These are phyloP conservation scores for Agonopterix heracliana DNA, from an alignment of 2,888 invertebrate species.

Conservation along the genomic window DNA sequence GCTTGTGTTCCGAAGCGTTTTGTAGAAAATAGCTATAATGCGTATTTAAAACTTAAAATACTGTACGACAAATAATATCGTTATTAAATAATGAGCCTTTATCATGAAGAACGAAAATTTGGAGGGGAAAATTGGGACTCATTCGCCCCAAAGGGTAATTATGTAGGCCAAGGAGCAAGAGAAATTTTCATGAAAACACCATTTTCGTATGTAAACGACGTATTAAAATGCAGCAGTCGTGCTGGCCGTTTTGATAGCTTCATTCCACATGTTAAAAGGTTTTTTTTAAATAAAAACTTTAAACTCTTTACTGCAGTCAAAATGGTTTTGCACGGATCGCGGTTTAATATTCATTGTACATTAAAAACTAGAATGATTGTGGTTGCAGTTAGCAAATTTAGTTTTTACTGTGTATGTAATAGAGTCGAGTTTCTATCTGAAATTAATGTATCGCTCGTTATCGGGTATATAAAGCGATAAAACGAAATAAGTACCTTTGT, in stretches of 20 bases:
- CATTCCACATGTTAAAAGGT: not conserved
- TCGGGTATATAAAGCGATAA: too few species aligned
- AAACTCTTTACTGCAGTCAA: not conserved
- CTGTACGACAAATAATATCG: not conserved
- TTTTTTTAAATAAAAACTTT: conserved; percentile 1
- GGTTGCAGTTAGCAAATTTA: too few species aligned
- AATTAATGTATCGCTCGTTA: too few species aligned
- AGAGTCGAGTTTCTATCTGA: too few species aligned
- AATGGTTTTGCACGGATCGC: not conserved
- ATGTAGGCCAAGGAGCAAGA: not conserved
- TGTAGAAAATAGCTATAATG: not conserved
- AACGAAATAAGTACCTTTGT: too few species aligned
- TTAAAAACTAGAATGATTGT: too few species aligned
- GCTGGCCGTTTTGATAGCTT: not conserved
- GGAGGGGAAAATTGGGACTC: conserved; percentile 2
- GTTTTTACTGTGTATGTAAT: too few species aligned
- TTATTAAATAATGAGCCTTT: conserved; percentile 1
- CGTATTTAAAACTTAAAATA: not conserved
- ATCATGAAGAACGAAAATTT: conserved; percentile 1
- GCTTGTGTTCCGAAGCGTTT: conserved; percentile 20
- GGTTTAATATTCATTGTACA: too few species aligned
- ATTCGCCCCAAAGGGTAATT: conserved; percentile 4
- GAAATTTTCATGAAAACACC: conserved; percentile 1
- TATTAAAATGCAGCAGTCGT: conserved; percentile 5
- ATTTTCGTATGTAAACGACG: conserved; percentile 4